Conservation (phyloP, 2,797 vertebrate species). For the Artibeus jamaicensis region DNA sequence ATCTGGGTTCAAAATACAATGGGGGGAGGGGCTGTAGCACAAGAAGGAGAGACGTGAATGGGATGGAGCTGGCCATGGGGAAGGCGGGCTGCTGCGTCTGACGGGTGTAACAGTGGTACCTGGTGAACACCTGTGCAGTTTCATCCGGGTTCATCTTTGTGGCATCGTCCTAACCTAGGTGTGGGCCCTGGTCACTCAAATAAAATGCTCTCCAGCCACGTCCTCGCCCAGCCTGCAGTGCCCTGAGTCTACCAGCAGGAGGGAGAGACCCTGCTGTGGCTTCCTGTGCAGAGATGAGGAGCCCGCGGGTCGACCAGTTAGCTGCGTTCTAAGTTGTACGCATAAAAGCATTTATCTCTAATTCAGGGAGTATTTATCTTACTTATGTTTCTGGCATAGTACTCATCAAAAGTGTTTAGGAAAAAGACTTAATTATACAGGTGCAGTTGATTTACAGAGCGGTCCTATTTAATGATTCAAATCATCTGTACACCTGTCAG, state of each 20-base stretch:
- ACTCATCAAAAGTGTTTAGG: conserved; percentile 69
- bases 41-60: background rate
- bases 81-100: background rate
- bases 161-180: background rate
- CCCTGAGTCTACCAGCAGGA: background rate
- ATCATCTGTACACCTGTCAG: conserved; percentile 63
- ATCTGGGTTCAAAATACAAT: background rate
- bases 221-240: background rate
- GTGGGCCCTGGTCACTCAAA: background rate
- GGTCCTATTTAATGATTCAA: conserved; percentile 58
- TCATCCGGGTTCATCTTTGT: background rate
- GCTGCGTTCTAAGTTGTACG: conserved; percentile 13
- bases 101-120: background rate
- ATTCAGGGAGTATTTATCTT: conserved; percentile 58
- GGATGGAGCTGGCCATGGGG: background rate
- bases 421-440: conserved; percentile 66
- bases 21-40: background rate
- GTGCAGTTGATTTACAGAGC: conserved; percentile 65
- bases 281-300: background rate
- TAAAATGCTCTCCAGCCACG: background rate
- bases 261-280: background rate
- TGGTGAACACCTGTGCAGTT: background rate
- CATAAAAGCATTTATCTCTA: conserved; percentile 38
- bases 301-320: background rate
- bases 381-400: conserved; percentile 42